Percentiles rank a stretch among this genome's conserved stretches.
These are phyloP conservation scores for Chalcis sispes DNA, from an alignment of 2,888 invertebrate species.

Conservation along the genomic window DNA sequence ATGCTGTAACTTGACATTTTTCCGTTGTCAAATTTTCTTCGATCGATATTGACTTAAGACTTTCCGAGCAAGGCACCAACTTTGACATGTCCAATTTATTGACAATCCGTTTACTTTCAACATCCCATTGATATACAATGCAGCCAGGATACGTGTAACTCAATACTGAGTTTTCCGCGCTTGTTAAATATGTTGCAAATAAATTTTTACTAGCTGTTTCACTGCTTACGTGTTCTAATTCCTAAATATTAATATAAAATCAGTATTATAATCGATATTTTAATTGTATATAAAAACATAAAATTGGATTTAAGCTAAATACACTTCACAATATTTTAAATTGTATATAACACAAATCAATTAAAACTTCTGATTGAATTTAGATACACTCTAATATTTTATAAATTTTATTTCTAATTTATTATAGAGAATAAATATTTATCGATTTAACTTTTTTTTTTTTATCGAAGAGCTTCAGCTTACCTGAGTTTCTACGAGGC, in stretches of 20 bases:
- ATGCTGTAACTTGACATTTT: constrained; percentile 82
- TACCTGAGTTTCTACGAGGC: constrained; percentile 76
- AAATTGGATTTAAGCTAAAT: background rate
- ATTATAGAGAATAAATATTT: background rate
- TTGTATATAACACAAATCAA: background rate
- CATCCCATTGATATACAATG: constrained; percentile 92
- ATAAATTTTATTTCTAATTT: too few relatives aligned
- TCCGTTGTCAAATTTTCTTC: constrained; percentile 90
- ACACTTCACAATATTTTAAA: background rate
- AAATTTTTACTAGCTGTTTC: constrained; percentile 81
- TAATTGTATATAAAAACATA: background rate
- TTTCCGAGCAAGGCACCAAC: constrained; percentile 93
- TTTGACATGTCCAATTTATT: constrained; percentile 94
- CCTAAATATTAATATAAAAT: constrained; percentile 66
- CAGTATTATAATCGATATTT: background rate
- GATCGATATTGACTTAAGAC: constrained; percentile 91
- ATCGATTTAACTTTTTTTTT: too few relatives aligned
- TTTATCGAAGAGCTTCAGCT: too few relatives aligned
- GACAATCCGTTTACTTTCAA: constrained; percentile 81
- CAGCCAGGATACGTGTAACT: constrained; percentile 92
- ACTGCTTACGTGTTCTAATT: constrained; percentile 81
- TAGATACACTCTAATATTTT: background rate
- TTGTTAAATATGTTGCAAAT: constrained; percentile 84
- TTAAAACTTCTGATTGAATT: background rate
- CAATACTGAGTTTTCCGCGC: constrained; percentile 82